Evolutionary conservation across 2,888 invertebrate species (phyloP).

Genomic region (Branchinecta sandiegonensis): DNA sequence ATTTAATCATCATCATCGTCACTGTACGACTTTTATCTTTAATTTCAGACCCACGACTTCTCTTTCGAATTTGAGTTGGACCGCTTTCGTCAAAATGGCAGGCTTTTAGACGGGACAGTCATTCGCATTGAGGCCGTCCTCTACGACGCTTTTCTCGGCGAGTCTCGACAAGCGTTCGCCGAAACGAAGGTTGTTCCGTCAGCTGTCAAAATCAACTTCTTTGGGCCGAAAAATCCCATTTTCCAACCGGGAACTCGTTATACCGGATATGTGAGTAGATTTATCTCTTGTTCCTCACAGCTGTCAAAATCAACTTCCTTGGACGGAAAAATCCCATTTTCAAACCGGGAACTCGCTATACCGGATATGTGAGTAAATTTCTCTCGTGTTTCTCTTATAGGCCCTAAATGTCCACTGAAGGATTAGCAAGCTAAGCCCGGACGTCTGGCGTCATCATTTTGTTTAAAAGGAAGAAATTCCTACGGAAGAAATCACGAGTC

Average conservation of each 20-base stretch:
- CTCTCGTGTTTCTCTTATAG: background rate
- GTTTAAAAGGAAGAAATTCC: too few species aligned
- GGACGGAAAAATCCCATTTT: constrained; percentile 39
- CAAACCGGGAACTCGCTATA: constrained; percentile 41
- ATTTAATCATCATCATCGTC: too few species aligned
- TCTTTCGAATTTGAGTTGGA: too few species aligned
- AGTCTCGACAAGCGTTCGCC: constrained; percentile 32
- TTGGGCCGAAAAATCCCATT: constrained; percentile 38
- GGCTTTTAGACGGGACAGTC: constrained; percentile 7
- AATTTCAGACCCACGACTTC: background rate
- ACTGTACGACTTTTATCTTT: too few species aligned
- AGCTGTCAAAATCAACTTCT: constrained; percentile 36
- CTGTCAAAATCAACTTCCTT: constrained; percentile 38
- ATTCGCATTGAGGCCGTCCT: constrained; percentile 19
- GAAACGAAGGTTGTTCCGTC: constrained; percentile 38
- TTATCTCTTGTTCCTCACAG: background rate
- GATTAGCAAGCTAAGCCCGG: too few species aligned
- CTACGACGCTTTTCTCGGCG: constrained; percentile 23
- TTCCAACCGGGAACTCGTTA: constrained; percentile 42
- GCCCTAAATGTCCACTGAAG: too few species aligned
- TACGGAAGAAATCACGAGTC: too few species aligned
- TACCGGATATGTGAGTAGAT: constrained; percentile 37
- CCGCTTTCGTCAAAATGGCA: too few species aligned
- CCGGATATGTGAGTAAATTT: constrained; percentile 36
- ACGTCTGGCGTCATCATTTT: too few species aligned